Conservation (phyloP, 1,140 invertebrate species). For the Heliconius eleuchia region DNA sequence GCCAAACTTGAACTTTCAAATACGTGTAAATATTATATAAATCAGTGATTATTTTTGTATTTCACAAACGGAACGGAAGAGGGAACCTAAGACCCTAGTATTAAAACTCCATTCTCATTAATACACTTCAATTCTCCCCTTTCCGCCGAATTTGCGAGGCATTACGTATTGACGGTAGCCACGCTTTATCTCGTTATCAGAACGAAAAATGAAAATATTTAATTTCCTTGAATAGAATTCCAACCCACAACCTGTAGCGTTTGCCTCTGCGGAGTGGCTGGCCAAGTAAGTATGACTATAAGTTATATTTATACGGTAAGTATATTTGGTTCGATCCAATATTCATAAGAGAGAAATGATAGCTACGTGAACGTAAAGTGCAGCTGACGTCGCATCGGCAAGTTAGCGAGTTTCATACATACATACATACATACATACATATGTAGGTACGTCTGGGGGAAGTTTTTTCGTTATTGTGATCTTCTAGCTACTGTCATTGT, state of each 20-base stretch:
- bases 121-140: too few species aligned
- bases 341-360: slow-evolving; percentile 55
- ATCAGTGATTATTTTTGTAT: background rate
- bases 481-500: background rate
- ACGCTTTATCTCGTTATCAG: too few species aligned
- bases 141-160: too few species aligned
- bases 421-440: slow-evolving; percentile 39
- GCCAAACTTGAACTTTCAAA: background rate
- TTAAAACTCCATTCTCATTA: too few species aligned
- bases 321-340: slow-evolving; percentile 30
- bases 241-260: too few species aligned
- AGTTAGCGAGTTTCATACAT: slow-evolving; percentile 41
- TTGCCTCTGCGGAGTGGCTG: too few species aligned
- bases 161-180: too few species aligned
- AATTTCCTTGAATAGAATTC: too few species aligned
- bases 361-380: slow-evolving; percentile 52
- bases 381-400: slow-evolving; percentile 50
- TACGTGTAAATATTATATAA: background rate
- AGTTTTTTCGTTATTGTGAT: slow-evolving; percentile 47
- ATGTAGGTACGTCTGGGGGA: slow-evolving; percentile 43
- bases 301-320: background rate
- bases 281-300: too few species aligned
- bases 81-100: too few species aligned
- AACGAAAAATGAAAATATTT: too few species aligned
- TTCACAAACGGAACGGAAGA: too few species aligned